Evolutionary conservation across 2,797 vertebrate species (phyloP).

Genomic region (Xenops minutus): DNA sequence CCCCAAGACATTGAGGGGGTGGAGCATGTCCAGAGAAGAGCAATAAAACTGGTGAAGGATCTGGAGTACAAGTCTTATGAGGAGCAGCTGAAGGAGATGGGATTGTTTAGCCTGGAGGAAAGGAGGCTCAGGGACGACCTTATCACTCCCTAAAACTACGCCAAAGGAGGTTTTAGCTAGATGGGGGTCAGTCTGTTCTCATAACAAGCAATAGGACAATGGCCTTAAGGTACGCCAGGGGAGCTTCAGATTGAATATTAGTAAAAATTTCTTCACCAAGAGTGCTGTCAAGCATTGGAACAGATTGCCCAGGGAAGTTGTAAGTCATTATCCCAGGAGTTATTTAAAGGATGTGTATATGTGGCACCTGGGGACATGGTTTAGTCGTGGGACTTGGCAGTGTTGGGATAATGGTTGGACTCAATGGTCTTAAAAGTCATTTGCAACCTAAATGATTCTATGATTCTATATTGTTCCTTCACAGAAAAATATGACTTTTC

Average conservation of each 20-base stretch:
- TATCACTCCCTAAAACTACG: not conserved
- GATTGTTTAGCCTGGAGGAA: not conserved
- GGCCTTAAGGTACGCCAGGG: not conserved
- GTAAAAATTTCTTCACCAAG: not conserved
- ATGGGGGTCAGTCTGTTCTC: not conserved
- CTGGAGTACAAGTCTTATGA: not conserved
- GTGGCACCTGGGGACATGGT: too few relatives aligned
- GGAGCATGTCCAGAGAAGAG: rapidly evolving
- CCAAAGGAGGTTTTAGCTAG: not conserved
- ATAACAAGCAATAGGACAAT: not conserved
- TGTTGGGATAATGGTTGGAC: not conserved
- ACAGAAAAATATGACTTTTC: not conserved
- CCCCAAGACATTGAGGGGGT: not conserved
- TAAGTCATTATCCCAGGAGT: rapidly evolving
- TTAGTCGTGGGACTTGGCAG: not conserved
- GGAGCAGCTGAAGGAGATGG: not conserved
- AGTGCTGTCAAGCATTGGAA: not conserved
- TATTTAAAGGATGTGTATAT: not conserved
- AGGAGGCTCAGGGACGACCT: not conserved
- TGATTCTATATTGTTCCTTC: not conserved
- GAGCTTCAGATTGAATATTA: not conserved
- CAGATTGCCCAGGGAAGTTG: not conserved
- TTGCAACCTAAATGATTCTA: not conserved
- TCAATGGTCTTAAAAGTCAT: not conserved
- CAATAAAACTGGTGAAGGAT: not conserved